These are phyloP conservation scores for Drosophila infuscata DNA, from an alignment of 2,888 invertebrate genomes.

Conservation along the genomic window DNA sequence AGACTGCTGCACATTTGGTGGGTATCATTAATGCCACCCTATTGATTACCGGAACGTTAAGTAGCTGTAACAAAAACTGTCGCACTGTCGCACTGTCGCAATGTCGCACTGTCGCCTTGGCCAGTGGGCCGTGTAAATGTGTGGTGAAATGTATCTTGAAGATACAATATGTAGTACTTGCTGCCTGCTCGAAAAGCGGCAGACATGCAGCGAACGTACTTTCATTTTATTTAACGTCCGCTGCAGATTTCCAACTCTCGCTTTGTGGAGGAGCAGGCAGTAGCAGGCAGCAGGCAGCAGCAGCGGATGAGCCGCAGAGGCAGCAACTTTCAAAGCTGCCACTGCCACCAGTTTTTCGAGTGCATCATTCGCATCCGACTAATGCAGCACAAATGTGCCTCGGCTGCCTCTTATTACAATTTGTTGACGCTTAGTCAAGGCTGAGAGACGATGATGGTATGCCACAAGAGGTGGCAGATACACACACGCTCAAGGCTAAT, in stretches of 20 bases:
- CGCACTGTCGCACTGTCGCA: constrained; percentile 46
- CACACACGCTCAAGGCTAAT: constrained; percentile 11
- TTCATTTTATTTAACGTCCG: constrained; percentile 60
- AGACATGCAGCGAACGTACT: constrained; percentile 48
- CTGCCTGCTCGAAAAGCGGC: not conserved
- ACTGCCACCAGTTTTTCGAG: constrained; percentile 28
- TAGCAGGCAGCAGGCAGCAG: constrained; percentile 21
- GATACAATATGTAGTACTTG: constrained; percentile 26
- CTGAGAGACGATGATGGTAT: not conserved
- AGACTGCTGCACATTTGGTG: constrained; percentile 39
- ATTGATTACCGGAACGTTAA: constrained; percentile 58
- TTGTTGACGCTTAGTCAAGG: constrained; percentile 12
- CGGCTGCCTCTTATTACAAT: constrained; percentile 11
- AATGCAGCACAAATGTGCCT: constrained; percentile 33
- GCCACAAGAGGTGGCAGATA: not conserved
- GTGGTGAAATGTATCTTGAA: constrained; percentile 63
- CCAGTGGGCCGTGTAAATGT: constrained; percentile 62
- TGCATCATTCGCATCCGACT: constrained; percentile 42
- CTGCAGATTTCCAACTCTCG: constrained; percentile 60
- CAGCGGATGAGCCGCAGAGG: constrained; percentile 29
- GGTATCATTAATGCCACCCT: constrained; percentile 44
- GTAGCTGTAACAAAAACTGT: constrained; percentile 42
- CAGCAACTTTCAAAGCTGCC: constrained; percentile 54
- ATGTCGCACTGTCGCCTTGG: constrained; percentile 6
- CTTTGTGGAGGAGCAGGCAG: constrained; percentile 39